Conservation (phyloP, 2,888 invertebrate genomes). For the Auanema sp. region DNA sequence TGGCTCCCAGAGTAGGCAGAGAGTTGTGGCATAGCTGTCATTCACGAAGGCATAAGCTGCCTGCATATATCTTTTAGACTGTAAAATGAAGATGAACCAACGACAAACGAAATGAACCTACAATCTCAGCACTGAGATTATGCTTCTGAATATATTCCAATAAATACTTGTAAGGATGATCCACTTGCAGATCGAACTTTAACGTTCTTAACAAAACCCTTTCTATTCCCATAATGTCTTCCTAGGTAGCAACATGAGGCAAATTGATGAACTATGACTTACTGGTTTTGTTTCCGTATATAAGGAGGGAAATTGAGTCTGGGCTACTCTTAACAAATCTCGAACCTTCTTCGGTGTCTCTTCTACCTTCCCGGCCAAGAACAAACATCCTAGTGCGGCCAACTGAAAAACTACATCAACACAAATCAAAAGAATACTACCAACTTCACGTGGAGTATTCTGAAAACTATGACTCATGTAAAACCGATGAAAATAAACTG, state of each 20-base stretch:
- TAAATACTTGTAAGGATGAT: slow-evolving; percentile 92
- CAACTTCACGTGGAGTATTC: slow-evolving; percentile 87
- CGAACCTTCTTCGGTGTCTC: slow-evolving; percentile 99
- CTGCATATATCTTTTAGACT: slow-evolving; percentile 77
- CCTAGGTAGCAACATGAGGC: slow-evolving; percentile 66
- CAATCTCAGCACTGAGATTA: slow-evolving; percentile 6
- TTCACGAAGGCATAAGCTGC: slow-evolving; percentile 99
- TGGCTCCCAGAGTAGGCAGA: slow-evolving; percentile 97
- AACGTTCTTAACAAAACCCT: slow-evolving; percentile 93
- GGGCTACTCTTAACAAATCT: slow-evolving; percentile 89
- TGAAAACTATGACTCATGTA: slow-evolving; percentile 98
- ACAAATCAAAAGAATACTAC: not conserved
- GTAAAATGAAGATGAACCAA: slow-evolving; percentile 1
- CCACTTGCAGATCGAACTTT: slow-evolving; percentile 95
- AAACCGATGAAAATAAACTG: slow-evolving; percentile 97
- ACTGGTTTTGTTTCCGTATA: not conserved
- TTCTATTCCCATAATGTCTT: slow-evolving; percentile 88
- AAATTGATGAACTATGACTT: not conserved
- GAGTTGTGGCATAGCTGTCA: slow-evolving; percentile 92
- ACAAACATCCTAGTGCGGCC: slow-evolving; percentile 92
- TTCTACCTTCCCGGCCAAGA: slow-evolving; percentile 97
- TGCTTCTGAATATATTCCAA: slow-evolving; percentile 82
- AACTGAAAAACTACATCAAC: slow-evolving; percentile 69
- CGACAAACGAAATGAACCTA: not conserved
- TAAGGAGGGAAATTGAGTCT: slow-evolving; percentile 11